Evolutionary conservation across 2,113 vertebrate species (phyloP), one percentile per base, ranked within the genome.

Genomic region (Malurus elegans): DNA sequence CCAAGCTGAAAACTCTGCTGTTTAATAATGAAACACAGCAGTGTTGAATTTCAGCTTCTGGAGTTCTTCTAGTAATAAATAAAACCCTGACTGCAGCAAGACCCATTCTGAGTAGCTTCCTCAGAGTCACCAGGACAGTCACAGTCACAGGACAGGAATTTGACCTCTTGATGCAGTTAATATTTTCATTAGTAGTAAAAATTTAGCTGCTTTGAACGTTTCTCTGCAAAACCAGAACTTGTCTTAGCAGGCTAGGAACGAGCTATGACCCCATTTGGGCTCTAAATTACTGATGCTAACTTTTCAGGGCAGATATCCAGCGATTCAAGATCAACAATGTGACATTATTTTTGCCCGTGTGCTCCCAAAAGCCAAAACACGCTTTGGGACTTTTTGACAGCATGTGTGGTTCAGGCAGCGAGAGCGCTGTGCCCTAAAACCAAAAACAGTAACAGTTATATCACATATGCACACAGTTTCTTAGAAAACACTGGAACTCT

Each of bases 11-110:
- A 91, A 88, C 34, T 81, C 71, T 73, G 45, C 42, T 86, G 47
- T 89, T 95, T 80, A 94, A 88, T 91, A 92, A 95, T 87, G 71
- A 93, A 94, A 92, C 74, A 81, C 3, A 90, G 66, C 74, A 79
- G 70, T 40, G 70, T 40, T 47, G 23, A 12, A 32, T 17, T 60
- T 23, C 69, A 94, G 64, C 53, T 75, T 32, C 53, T 67, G 17
- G 44, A 84, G 34, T 25, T 90, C 38, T 56, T 86, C 69, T 54
- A 54, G 54, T 42, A 73, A 81, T 84, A 91, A 96, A 79, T 74
- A 80, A 94, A 90, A 45, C 38, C 29, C 70, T n/a, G 47, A 34
- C 36, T 81, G 69, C n/a, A 64, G 64, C 66, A 74, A 82, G 66
- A 23, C 38, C 57, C 45, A 31, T 19, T 88, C 62, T 56, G 40